phyloP scores from a whole-genome alignment of 1,140 invertebrate species.

The Dufourea novaeangliae region DNA sequence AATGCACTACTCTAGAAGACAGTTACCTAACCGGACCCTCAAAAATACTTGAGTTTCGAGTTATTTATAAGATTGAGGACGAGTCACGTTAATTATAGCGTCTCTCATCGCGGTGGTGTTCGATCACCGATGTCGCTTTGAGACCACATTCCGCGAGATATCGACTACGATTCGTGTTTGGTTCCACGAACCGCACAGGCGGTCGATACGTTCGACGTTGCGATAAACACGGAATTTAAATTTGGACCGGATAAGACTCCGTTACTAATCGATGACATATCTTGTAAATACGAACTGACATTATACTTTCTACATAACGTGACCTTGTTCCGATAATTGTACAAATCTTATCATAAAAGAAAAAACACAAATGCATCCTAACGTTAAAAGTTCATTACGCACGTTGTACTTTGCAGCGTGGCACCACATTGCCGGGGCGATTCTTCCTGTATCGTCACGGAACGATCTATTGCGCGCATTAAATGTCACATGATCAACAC shows the following conservation, averaged over 20 bases:
- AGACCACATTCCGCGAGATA: slow-evolving; percentile 33
- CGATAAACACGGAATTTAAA: neutral
- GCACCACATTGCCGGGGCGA: too few species aligned
- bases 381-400: too few species aligned
- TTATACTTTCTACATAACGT: too few species aligned
- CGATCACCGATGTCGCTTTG: slow-evolving; percentile 54
- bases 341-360: neutral
- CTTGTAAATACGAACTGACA: neutral
- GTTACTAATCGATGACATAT: neutral
- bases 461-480: slow-evolving; percentile 6
- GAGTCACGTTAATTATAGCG: slow-evolving; percentile 71
- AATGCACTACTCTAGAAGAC: slow-evolving; percentile 46
- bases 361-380: neutral
- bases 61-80: slow-evolving; percentile 76
- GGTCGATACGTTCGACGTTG: neutral
- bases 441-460: neutral
- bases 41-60: slow-evolving; percentile 69
- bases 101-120: slow-evolving; percentile 52
- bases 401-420: neutral
- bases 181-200: neutral
- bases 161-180: slow-evolving; percentile 51
- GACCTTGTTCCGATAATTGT: neutral
- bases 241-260: neutral
- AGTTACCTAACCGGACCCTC: slow-evolving; percentile 64
- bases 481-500: neutral